Percentiles rank a stretch among this genome's conserved stretches.
phyloP scores from a whole-genome alignment of 35 echinoderm and acorn worm genomes.

The Amphiura filiformis region DNA sequence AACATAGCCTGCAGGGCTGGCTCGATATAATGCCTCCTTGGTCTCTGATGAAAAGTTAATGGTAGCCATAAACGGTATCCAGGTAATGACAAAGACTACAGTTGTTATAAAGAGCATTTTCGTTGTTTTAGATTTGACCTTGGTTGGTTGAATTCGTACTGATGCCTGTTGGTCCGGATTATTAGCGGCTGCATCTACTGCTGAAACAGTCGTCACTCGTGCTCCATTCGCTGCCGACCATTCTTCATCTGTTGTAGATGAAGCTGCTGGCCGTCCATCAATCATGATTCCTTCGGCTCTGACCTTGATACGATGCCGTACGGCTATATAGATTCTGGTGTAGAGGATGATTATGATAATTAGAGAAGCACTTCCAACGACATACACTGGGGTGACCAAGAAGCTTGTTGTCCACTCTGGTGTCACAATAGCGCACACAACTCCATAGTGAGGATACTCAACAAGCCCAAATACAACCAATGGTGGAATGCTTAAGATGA shows the following conservation, averaged over 20 bases:
- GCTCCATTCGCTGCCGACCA: background rate
- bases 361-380: background rate
- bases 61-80: background rate
- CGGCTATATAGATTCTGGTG: background rate
- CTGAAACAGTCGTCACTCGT: background rate
- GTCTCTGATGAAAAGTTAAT: background rate
- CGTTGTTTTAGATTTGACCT: conserved; percentile 4
- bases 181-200: background rate
- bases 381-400: background rate
- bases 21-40: background rate
- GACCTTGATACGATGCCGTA: background rate
- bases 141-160: background rate
- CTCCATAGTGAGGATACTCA: background rate
- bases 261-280: background rate
- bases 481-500: background rate
- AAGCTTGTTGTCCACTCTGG: background rate
- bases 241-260: background rate
- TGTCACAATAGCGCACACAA: background rate
- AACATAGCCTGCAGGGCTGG: background rate
- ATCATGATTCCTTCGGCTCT: background rate
- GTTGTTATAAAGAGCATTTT: conserved; percentile 20
- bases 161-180: background rate
- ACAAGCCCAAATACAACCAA: background rate
- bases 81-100: conserved; percentile 17
- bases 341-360: background rate